Evolutionary conservation across 2,113 vertebrate species (phyloP).

Genomic region (Callithrix jacchus): DNA sequence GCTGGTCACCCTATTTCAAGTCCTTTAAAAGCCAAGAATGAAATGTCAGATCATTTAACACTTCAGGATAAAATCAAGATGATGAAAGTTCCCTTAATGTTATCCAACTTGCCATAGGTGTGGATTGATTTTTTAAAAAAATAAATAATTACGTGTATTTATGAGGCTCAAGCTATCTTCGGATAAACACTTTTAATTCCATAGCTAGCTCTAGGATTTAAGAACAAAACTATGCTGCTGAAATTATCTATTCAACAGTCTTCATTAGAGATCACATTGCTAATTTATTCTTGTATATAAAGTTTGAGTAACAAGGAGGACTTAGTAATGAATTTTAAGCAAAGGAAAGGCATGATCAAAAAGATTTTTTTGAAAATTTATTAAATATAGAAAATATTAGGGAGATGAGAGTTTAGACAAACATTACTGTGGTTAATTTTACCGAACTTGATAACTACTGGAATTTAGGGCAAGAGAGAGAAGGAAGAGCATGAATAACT

Average conservation of each 20-base stretch:
- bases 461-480: background rate
- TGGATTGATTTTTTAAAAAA: background rate
- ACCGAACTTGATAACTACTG: background rate
- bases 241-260: background rate
- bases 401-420: background rate
- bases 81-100: background rate
- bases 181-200: background rate
- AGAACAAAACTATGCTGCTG: background rate
- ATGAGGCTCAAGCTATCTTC: background rate
- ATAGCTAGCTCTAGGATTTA: background rate
- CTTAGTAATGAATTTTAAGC: background rate
- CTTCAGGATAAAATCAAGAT: conserved; percentile 15
- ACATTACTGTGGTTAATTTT: background rate
- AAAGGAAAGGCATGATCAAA: background rate
- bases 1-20: conserved; percentile 30
- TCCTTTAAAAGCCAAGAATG: conserved; percentile 25
- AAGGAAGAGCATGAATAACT: background rate
- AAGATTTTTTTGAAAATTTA: background rate
- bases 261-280: background rate
- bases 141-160: background rate
- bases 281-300: background rate
- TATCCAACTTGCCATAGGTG: background rate
- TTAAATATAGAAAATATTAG: background rate
- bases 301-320: background rate
- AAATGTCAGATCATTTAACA: conserved; percentile 39